Evolutionary conservation across 1,140 invertebrate genomes (phyloP).

Genomic region (Caenorhabditis tropicalis): DNA sequence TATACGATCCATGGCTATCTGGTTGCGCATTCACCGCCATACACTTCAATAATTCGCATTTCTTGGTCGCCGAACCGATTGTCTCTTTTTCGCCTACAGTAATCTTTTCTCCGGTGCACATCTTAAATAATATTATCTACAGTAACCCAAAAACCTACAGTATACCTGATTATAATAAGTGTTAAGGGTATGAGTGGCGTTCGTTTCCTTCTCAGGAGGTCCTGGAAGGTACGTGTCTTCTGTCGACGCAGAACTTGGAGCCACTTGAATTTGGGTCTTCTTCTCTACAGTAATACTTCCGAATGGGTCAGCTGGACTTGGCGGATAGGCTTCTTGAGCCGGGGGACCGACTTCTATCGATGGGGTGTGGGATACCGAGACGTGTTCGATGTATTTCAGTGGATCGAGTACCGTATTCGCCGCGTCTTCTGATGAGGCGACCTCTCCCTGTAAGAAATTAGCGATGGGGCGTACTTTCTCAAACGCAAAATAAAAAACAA

Average conservation of each 20-base stretch:
- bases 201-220: slow-evolving; percentile 13
- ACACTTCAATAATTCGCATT: slow-evolving; percentile 30
- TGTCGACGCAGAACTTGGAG: slow-evolving; percentile 23
- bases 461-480: neutral
- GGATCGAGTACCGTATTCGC: neutral
- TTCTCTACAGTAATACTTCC: neutral
- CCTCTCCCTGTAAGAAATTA: neutral
- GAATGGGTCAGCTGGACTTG: neutral
- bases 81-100: slow-evolving; percentile 17
- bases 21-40: neutral
- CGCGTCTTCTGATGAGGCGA: neutral
- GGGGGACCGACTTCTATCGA: neutral
- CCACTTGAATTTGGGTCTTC: slow-evolving; percentile 19
- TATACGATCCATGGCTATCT: slow-evolving; percentile 16
- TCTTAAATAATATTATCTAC: neutral
- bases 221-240: slow-evolving; percentile 41
- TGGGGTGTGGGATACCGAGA: slow-evolving; percentile 6
- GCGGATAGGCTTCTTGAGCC: neutral
- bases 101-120: slow-evolving; percentile 3
- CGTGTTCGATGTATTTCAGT: slow-evolving; percentile 18
- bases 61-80: slow-evolving; percentile 13
- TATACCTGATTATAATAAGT: slow-evolving; percentile 29
- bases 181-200: neutral
- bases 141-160: neutral
- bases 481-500: no score